Percentiles rank a stretch among this genome's conserved stretches.
Conservation (phyloP, 1,140 invertebrate species). For the Hyphantria cunea region DNA sequence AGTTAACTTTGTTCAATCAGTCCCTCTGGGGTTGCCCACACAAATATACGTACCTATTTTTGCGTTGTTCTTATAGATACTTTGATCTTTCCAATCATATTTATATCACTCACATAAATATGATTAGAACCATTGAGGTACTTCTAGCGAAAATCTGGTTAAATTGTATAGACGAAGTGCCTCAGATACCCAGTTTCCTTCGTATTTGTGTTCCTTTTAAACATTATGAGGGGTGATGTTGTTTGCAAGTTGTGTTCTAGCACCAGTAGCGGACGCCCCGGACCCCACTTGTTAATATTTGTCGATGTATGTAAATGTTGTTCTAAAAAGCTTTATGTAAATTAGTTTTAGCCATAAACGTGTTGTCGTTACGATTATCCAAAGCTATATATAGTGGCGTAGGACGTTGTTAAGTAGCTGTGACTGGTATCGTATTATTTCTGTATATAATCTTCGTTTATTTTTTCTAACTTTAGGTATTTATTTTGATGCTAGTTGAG, state of each 20-base stretch:
- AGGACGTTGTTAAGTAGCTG: conserved; percentile 57
- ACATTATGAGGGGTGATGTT: conserved; percentile 4
- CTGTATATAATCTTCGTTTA: conserved; percentile 65
- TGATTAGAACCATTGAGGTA: background rate
- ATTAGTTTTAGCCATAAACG: conserved; percentile 67
- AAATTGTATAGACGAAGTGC: conserved; percentile 19
- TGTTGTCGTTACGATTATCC: conserved; percentile 69
- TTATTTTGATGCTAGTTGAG: conserved; percentile 68
- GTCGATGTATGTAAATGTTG: conserved; percentile 72
- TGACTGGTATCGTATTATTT: conserved; percentile 48
- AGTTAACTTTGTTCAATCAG: too few species aligned
- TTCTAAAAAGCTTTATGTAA: conserved; percentile 79
- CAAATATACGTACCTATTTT: too few species aligned
- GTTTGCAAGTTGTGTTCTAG: conserved; percentile 19
- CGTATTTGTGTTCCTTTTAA: conserved; percentile 17
- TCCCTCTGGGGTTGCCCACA: too few species aligned
- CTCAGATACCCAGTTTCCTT: conserved; percentile 25
- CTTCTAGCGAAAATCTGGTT: conserved; percentile 5
- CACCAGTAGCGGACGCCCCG: conserved; percentile 27
- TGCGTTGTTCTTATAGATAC: too few species aligned
- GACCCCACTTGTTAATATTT: conserved; percentile 45
- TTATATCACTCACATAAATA: background rate
- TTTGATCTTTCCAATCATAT: too few species aligned
- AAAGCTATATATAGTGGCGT: conserved; percentile 73
- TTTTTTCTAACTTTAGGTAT: conserved; percentile 69